These are phyloP conservation scores for Paramisgurnus dabryanus DNA, from an alignment of 2,113 vertebrate genomes.

Conservation along the genomic window DNA sequence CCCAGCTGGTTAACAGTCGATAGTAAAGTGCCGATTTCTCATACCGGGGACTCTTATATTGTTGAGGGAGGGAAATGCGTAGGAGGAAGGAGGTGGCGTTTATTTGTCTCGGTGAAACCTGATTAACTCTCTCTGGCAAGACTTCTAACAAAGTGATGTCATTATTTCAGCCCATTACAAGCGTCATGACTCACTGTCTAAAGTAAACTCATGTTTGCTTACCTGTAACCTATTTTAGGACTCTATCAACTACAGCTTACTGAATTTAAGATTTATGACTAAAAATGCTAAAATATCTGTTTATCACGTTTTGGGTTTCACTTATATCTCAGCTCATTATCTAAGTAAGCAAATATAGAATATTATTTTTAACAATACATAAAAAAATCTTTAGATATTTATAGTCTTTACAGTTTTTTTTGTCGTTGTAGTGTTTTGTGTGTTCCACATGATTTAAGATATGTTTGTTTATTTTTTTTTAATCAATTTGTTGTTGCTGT, in stretches of 20 bases:
- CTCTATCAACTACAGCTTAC: no score
- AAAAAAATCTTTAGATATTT: neutral
- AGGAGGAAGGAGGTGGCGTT: constrained; percentile 9
- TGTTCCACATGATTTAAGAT: no score
- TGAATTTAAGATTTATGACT: neutral
- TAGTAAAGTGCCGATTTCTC: neutral
- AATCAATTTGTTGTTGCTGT: no score
- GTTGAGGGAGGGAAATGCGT: neutral
- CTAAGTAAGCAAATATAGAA: no score
- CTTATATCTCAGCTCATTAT: no score
- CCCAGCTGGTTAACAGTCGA: neutral
- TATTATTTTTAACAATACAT: neutral
- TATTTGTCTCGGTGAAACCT: neutral
- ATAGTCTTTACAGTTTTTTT: no score
- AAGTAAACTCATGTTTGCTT: no score
- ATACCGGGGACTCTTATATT: constrained; percentile 39
- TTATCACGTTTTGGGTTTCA: neutral
- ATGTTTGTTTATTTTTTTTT: no score
- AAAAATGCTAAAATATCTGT: neutral
- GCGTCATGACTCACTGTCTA: no score
- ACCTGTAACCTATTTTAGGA: no score
- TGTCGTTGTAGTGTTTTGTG: no score
- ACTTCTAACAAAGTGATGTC: constrained; percentile 31
- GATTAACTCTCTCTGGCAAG: neutral
- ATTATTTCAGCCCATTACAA: neutral